These are phyloP conservation scores for Acanthurus leucopareius DNA, from an alignment of 2,797 vertebrate species.

Conservation along the genomic window DNA sequence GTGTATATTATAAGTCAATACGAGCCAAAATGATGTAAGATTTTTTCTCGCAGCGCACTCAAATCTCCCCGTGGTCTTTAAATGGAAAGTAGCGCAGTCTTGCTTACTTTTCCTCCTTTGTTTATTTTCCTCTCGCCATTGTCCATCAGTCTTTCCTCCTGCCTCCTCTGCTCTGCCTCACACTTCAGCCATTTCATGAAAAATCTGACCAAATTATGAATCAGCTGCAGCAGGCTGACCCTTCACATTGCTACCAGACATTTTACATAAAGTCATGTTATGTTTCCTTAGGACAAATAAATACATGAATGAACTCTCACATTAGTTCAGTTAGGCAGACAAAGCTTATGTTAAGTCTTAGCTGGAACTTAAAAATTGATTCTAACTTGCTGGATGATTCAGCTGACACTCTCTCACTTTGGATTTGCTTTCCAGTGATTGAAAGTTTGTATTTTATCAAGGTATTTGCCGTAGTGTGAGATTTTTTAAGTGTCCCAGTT, in stretches of 20 bases:
- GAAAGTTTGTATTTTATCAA: constrained; percentile 8
- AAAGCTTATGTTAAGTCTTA: background rate
- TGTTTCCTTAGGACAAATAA: constrained; percentile 22
- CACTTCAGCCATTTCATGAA: constrained; percentile 50
- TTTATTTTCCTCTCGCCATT: constrained; percentile 69
- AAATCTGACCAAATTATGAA: constrained; percentile 65
- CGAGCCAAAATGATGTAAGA: background rate
- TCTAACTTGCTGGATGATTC: constrained; percentile 2
- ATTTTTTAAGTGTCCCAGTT: constrained; percentile 13
- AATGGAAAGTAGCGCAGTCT: constrained; percentile 50
- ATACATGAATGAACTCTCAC: background rate
- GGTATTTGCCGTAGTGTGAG: constrained; percentile 1
- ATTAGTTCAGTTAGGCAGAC: no score
- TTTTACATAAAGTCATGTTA: constrained; percentile 40
- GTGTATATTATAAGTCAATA: background rate
- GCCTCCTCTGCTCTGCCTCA: constrained; percentile 12
- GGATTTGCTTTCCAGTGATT: background rate
- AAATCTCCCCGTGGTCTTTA: constrained; percentile 25
- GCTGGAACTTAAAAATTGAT: background rate
- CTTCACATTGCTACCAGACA: constrained; percentile 36
- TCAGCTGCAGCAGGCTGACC: constrained; percentile 35
- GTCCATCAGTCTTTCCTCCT: constrained; percentile 40
- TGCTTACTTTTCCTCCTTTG: constrained; percentile 55
- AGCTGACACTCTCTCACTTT: constrained; percentile 5
- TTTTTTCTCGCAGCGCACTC: background rate